Evolutionary conservation across 2,888 invertebrate species (phyloP).

Genomic region (Alsophila aescularia): DNA sequence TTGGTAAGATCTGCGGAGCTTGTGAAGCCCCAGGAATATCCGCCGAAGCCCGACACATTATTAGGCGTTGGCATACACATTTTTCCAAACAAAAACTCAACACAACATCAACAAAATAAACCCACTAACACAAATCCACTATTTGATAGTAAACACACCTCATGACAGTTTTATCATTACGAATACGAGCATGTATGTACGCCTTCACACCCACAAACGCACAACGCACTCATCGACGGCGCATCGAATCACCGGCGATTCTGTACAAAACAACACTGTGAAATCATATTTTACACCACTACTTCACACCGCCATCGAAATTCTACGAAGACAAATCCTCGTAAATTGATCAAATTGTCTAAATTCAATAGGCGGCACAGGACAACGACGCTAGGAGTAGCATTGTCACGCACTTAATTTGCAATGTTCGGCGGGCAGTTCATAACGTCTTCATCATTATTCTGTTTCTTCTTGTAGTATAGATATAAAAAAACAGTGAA

Average conservation of each 20-base stretch:
- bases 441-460: slow-evolving; percentile 42
- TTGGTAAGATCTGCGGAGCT: slow-evolving; percentile 79
- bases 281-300: slow-evolving; percentile 46
- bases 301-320: slow-evolving; percentile 39
- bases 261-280: slow-evolving; percentile 42
- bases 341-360: slow-evolving; percentile 65
- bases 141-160: slow-evolving; percentile 80
- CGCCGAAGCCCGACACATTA: slow-evolving; percentile 82
- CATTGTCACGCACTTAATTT: slow-evolving; percentile 72
- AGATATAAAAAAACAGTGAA: slow-evolving; percentile 39
- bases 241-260: slow-evolving; percentile 61
- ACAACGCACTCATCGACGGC: slow-evolving; percentile 74
- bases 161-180: slow-evolving; percentile 81
- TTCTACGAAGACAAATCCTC: slow-evolving; percentile 50
- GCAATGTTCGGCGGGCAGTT: slow-evolving; percentile 41
- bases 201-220: slow-evolving; percentile 81
- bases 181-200: slow-evolving; percentile 77
- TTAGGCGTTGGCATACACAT: slow-evolving; percentile 84
- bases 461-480: slow-evolving; percentile 45
- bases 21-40: slow-evolving; percentile 82
- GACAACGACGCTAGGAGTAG: slow-evolving; percentile 76
- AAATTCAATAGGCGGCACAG: slow-evolving; percentile 75
- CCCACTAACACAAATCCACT: slow-evolving; percentile 74
- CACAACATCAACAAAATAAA: slow-evolving; percentile 67
- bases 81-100: slow-evolving; percentile 56